Percentiles rank a stretch among this genome's conserved stretches.
Evolutionary conservation across 2,888 invertebrate genomes (phyloP).

Genomic region (Acleris emargana): DNA sequence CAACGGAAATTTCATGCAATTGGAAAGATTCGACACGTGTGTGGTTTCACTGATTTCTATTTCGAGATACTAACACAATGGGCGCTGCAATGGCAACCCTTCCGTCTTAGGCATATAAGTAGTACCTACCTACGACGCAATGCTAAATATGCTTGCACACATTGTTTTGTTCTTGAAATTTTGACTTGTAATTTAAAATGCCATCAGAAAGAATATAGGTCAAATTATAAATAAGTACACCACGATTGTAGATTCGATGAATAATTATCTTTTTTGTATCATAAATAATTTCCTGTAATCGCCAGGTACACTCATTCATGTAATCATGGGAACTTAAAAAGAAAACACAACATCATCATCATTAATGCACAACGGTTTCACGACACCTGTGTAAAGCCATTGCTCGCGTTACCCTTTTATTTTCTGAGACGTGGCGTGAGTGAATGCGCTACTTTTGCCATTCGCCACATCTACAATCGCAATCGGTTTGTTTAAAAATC

Average conservation of each 20-base stretch:
- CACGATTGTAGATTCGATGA: too few relatives aligned
- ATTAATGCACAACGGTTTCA: neutral
- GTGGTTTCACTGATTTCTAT: constrained; percentile 31
- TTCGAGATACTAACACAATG: constrained; percentile 30
- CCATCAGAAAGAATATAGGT: neutral
- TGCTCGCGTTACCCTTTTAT: constrained; percentile 10
- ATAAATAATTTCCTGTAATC: too few relatives aligned
- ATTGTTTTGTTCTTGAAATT: constrained; percentile 10
- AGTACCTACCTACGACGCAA: constrained; percentile 8
- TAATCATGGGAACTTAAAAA: too few relatives aligned
- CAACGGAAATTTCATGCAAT: constrained; percentile 26
- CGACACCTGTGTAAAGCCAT: neutral
- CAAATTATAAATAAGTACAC: too few relatives aligned
- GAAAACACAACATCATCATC: neutral
- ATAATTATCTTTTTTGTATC: too few relatives aligned
- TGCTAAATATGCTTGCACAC: neutral
- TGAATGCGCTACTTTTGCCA: constrained; percentile 9
- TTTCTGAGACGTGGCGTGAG: neutral
- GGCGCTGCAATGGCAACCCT: constrained; percentile 30
- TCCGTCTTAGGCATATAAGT: constrained; percentile 25
- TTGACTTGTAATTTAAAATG: neutral
- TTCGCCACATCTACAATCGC: constrained; percentile 1
- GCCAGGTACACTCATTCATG: too few relatives aligned
- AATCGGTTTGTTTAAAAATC: constrained; percentile 11
- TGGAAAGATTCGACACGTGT: constrained; percentile 25